Base-by-base conservation (phyloP, 2,113 vertebrate genomes). In the Neotoma lepida region DNA sequence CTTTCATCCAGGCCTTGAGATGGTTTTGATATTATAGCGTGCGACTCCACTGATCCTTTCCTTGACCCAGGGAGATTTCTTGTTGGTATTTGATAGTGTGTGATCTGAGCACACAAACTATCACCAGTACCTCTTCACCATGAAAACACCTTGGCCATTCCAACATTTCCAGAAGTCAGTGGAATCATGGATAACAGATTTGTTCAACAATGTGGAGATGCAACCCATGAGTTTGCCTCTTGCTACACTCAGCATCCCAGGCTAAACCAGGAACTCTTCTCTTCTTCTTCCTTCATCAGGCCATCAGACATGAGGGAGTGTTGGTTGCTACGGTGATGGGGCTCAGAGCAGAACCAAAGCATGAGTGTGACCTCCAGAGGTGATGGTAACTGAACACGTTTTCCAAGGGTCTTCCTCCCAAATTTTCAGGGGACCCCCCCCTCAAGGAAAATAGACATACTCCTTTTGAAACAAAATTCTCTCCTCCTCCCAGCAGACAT, bases 251-350 rank as follows among this genome's bases (percentile, higher is more conserved):
- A 81, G 46, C 93, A 90, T 95, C 93, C 90, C 94, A 96, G 97
- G 97, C 97, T 97, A 97, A 97, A 97, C 95, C 95, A 88, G 96
- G 97, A 96, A 97, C 73, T 93, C 97, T 96, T 97, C 76, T 97
- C 94, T 97, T 97, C 96, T 97, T 97, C 96, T 97, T 97, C 97
- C 84, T 97, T 96, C 91, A 96, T 94, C 93, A 96, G 66, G 92
- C 85, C 88, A 95, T 96, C 97, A 97, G 97, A 97, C 96, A 97
- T 89, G 97, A 18, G 86, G 97, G 92, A 88, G 90, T 97, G 77
- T 96, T 92, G 97, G 97, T 97, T 95, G 80, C 95, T 94, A 93
- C 95, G 98, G 86, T 97, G 94, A 94, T 92, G 78, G 95, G 96
- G 95, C 93, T 91, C 96, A 97, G 96, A 98, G 9, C 93, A 97